Evolutionary conservation across 2,888 invertebrate genomes (phyloP).

Genomic region (Caenorhabditis plicata): DNA sequence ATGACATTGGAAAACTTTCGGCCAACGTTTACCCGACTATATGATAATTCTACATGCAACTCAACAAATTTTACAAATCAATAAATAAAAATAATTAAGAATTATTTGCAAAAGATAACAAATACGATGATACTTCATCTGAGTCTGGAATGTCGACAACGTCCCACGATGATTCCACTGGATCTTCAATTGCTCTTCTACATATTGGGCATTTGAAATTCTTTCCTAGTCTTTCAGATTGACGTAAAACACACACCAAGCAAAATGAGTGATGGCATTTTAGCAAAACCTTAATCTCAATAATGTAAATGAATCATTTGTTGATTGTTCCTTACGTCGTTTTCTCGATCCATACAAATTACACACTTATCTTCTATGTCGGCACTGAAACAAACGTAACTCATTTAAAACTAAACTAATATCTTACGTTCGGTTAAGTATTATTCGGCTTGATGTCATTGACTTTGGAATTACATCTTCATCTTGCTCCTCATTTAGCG

Average conservation of each 20-base stretch:
- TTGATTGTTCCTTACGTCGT: conserved; percentile 24
- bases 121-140: conserved; percentile 34
- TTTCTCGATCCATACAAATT: conserved; percentile 42
- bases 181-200: conserved; percentile 22
- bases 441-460: no score
- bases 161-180: conserved; percentile 40
- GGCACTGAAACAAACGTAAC: conserved; percentile 36
- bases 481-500: no score
- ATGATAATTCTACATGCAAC: no score
- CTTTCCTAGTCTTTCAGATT: conserved; percentile 28
- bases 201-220: conserved; percentile 44
- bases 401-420: no score
- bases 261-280: conserved; percentile 46
- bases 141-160: conserved; percentile 35
- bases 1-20: no score
- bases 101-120: no score
- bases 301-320: conserved; percentile 1
- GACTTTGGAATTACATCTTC: no score
- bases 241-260: conserved; percentile 27
- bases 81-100: no score
- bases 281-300: conserved; percentile 23
- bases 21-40: no score
- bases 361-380: conserved; percentile 39
- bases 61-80: no score
- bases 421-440: no score